Conservation (phyloP, 1,140 invertebrate genomes). For the Caligus rogercresseyi region DNA sequence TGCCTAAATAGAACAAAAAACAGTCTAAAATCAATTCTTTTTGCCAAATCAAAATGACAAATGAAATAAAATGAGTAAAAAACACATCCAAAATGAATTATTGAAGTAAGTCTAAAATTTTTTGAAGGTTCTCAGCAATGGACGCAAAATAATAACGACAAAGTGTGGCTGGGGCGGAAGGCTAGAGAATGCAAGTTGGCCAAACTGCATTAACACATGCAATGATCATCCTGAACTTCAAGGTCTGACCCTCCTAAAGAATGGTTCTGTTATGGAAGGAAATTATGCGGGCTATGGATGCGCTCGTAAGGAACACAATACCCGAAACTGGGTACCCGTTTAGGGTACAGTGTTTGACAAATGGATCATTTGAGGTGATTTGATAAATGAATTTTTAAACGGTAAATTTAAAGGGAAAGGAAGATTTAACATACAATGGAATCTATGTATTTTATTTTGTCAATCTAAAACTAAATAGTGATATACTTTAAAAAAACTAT, state of each 20-base stretch:
- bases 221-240: background rate
- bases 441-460: too few relatives aligned
- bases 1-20: too few relatives aligned
- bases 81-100: too few relatives aligned
- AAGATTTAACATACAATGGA: too few relatives aligned
- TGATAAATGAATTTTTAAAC: too few relatives aligned
- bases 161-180: background rate
- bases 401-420: too few relatives aligned
- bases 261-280: background rate
- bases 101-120: too few relatives aligned
- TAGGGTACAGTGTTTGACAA: background rate
- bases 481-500: too few relatives aligned
- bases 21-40: too few relatives aligned
- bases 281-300: background rate
- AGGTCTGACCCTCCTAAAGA: background rate
- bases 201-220: background rate
- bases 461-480: too few relatives aligned
- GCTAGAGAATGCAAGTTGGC: background rate
- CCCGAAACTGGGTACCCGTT: background rate
- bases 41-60: too few relatives aligned
- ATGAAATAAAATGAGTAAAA: too few relatives aligned
- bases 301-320: background rate
- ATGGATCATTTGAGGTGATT: background rate
- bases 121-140: background rate
- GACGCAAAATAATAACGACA: background rate